Evolutionary conservation across 1,140 invertebrate species (phyloP), one percentile per base, ranked within the genome.

Genomic region (Cydia strobilella): DNA sequence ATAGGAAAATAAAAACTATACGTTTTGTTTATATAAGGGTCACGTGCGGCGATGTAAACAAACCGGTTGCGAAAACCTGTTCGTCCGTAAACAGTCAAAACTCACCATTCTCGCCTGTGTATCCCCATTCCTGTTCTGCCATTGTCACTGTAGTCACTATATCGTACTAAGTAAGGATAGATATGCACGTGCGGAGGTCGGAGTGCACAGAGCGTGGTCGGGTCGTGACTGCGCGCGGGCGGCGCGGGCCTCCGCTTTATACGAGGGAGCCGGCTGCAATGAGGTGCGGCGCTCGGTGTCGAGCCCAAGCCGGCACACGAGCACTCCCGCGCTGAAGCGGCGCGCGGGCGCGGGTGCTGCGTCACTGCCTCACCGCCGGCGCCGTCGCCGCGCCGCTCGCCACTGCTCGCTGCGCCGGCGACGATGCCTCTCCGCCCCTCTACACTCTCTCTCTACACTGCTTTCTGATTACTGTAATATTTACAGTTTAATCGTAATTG

Each of bases 51-150:
- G 81, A 85, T 86, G 89, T 92, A 92, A 91, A 92, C 89, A 92
- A 91, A 92, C 90, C 87, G 90, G 88, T 90, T 82, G 75, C 69
- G 81, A 77, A 74, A 77, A 79, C 77, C 79, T 78, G 79, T 81
- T 79, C 78, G 75, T 76, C 74, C 71, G 62, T 72, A 54, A 51
- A 76, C 7, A 54, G 27, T 51, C 72, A 20, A 74, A 74, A 92
- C 92, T 93, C 83, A 93, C 93, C 93, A 83, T 93, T 93, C 76
- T 90, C 89, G 75, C 89, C 84, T 71, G 90, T 90, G 87, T 93
- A 93, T 84, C 93, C 93, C 93, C 93, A 93, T 73, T 93, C 93
- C 75, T 85, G 76, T 75, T 82, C 85, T 69, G 83, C 88, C 87
- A 90, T 92, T 77, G 78, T 82, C 77, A 82, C 84, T 75, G 76